Base-by-base conservation (phyloP, 2,797 vertebrate genomes). In the Pelobates cultripes region DNA sequence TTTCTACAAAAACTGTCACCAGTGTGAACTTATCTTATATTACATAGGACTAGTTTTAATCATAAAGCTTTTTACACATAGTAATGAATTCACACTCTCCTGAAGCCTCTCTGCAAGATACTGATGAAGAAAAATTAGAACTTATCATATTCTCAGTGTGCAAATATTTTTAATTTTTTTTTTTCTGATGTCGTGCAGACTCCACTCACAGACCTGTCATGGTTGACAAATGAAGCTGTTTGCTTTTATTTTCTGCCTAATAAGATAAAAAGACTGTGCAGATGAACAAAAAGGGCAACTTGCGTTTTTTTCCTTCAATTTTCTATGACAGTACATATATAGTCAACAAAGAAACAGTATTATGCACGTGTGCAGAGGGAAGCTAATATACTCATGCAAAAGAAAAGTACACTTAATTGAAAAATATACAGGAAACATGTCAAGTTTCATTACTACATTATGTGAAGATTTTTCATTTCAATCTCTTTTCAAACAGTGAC, bases 121-220 rank as follows among this genome's bases (percentile, higher is more conserved):
- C 42, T 0, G 12, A 86, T 64, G 85, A 86, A 80, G 85, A 89
- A 82, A 89, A 89, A 84, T 75, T 75, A 85, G 45, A 60, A 85
- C 68, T 82, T 83, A 75, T 70, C 63, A 53, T n/a, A 78, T 10
- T 45, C 82, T 79, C 85, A 55, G 3, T 63, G 66, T 84, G 71
- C 70, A 81, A 64, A 57, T 57, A 7, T 57, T 81, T 83, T 86
- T 71, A 45, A n/a, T 7, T 7, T 86, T 90, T 88, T 78, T 85
- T 64, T 10, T 40, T n/a, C 73, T 83, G 85, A 88, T 87, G 83
- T 40, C 47, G 75, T 28, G 78, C 82, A 43, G 66, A 15, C 44
- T 67, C 63, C 43, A 43, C 81, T 82, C 66, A 57, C 28, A 67
- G 70, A 60, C 68, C 45, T 81, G 79, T 87, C 86, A 42, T 10